Evolutionary conservation across 2,888 invertebrate genomes (phyloP), one percentile per base, ranked within the genome.

Genomic region (Sericinus montela): DNA sequence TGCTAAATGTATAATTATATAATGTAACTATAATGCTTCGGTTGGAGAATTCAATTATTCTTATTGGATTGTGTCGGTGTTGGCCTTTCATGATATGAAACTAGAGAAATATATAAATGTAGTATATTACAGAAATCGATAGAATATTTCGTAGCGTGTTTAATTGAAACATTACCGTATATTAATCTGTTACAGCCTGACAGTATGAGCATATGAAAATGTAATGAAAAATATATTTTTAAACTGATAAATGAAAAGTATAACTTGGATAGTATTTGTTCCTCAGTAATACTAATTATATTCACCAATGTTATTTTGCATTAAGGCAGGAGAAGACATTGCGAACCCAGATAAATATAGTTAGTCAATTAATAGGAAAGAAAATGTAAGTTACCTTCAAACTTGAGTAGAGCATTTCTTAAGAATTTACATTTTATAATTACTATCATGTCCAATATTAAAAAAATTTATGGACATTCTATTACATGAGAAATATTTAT

Each of bases 161-260:
- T 23, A 48, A n/a, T 32, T 19, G 14, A 48, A 30, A 9, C 13
- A 11, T 65, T 60, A 60, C 62, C 53, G 63, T 65, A 62, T 74
- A 75, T 72, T 74, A 38, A 75, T 71, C 69, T 65, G 75, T 80
- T 79, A 72, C 63, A 65, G 68, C 60, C 67, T 67, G 84, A 83
- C 82, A 84, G 83, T 84, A 80, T 69, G 58, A 59, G 62, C 62
- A 69, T 57, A 62, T 64, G n/a, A n/a, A n/a, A n/a, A n/a, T n/a
- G n/a, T n/a, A 62, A 23, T 61, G 55, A 55, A 55, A 52, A 45
- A 55, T 55, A 60, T 60, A 66, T 60, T 39, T 54, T 52, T 47
- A 52, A 57, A 55, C 48, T 54, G 53, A 56, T 52, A 55, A 44
- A 60, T 60, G 58, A 53, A 57, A 65, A 62, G 54, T 69, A 53